Evolutionary conservation across 23 tunicate species (phyloP), one percentile per base, ranked within the genome.

Genomic region (Ciona savignyi): DNA sequence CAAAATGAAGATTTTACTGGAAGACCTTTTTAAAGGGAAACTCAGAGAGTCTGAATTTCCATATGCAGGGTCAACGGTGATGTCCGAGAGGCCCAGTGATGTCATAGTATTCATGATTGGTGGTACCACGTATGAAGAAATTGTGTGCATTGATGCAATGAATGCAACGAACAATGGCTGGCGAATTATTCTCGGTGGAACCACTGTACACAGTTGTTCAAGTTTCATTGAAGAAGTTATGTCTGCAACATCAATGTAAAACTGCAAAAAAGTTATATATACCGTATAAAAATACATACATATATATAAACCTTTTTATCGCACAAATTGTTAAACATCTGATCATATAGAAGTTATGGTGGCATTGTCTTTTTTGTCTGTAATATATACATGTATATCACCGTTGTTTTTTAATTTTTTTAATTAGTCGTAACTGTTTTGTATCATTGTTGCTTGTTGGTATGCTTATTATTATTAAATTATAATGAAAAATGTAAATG

Each of bases 111-210:
- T 95, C 62, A 77, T 95, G 0, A 81, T 95, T 62, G 99, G 99
- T 11, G 99, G 99, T 0, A 80, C 86, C 3, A 95, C 99, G 27
- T 95, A 95, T 68, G 99, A 95, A 66, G 99, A 95, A 72, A 77
- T 95, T 0, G 80, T 80, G 6, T 79, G 78, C 35, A 77, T 91
- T 28, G 82, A 87, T 32, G 21, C 84, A 1, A n/a, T 84, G 1
- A 91, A 91, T 71, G 35, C 86, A 25, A 24, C 79, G 27, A 91
- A 80, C 70, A 21, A 78, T 63, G 81, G 83, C 25, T 67, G 49
- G 35, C 79, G 83, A 2, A 75, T 91, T 30, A 72, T 91, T 9
- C 77, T 91, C 6, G 97, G 97, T 28, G 90, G 91, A 48, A 91
- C 97, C 15, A 34, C 86, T 0, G 64, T 91, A 25, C 97, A 84